Evolutionary conservation across 2,797 vertebrate genomes (phyloP), one percentile per base, ranked within the genome.

Genomic region (Eutrigla gurnardus): DNA sequence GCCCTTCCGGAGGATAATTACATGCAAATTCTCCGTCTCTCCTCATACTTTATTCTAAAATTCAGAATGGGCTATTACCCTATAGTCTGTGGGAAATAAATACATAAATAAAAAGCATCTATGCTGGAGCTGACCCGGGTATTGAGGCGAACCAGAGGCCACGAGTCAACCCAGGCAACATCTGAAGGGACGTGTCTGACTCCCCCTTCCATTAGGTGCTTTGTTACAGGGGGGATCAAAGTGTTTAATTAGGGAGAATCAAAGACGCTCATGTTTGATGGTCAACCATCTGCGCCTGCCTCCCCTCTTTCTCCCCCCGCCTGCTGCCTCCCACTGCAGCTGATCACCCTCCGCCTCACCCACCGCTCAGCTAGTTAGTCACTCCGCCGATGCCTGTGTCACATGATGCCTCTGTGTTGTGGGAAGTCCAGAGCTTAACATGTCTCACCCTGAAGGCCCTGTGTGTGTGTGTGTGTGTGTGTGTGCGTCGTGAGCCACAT

Each of bases 221-320:
- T 93, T 93, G 93, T 94, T 93, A 93, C 84, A 87, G 86, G 81
- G 86, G 81, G 88, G 94, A 94, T 94, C 86, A 92, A 90, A 91
- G 91, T 94, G 92, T 94, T 95, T 94, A 93, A 94, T 94, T 93
- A 92, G 86, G 75, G 86, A 77, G 87, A 93, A 94, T 93, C 86
- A 91, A 92, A 92, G 80, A 91, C 70, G 89, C 90, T 92, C 85
- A 89, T 88, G 88, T 92, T 90, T 93, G 90, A 93, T 85, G 87
- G 93, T 93, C 92, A 91, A 82, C 91, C 92, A 93, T 94, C 93
- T 94, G 94, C 78, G 84, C 84, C 86, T 85, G 76, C 81, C 66
- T 86, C 74, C 55, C 25, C 61, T 72, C 33, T 69, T 53, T 53
- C 0, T 74, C 66, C 35, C 32, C 80, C 72, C 43, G 40, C 54